phyloP scores from a whole-genome alignment of 2,113 vertebrate species.

The Oxyura jamaicensis region DNA sequence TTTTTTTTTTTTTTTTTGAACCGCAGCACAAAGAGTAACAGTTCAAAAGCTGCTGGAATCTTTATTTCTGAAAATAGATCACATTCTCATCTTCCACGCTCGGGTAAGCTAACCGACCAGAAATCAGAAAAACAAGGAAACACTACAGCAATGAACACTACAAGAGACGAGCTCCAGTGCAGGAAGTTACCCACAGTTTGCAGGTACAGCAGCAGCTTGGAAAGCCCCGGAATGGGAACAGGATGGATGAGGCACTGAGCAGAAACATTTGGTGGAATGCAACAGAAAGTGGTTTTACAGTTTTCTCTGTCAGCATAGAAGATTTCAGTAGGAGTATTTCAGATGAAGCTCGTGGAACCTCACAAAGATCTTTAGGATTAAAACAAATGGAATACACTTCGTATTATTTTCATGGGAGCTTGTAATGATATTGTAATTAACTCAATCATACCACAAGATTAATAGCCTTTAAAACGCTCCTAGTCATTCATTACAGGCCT shows the following conservation, averaged over 20 bases:
- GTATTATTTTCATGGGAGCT: slow-evolving; percentile 57
- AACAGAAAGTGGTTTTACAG: neutral
- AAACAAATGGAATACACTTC: slow-evolving; percentile 36
- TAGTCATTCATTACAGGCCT: slow-evolving; percentile 57
- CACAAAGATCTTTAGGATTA: neutral
- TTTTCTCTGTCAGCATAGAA: neutral
- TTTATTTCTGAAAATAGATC: slow-evolving; percentile 46
- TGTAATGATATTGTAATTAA: slow-evolving; percentile 63
- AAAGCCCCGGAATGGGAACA: fast-evolving
- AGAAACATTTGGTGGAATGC: neutral
- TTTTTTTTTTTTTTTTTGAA: neutral
- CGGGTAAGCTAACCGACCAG: neutral
- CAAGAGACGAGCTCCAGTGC: neutral
- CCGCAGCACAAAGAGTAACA: slow-evolving; percentile 39
- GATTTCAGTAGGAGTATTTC: neutral
- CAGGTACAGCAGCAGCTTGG: neutral
- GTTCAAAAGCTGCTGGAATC: slow-evolving; percentile 38
- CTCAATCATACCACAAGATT: slow-evolving; percentile 59
- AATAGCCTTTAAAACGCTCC: slow-evolving; percentile 55
- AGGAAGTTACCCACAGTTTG: neutral
- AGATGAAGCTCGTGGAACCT: neutral
- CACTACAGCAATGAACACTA: neutral
- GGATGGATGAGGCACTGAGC: neutral
- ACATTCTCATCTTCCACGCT: neutral
- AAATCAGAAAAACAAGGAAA: neutral